phyloP scores from a whole-genome alignment of 2,113 vertebrate species.

The Chloroceryle aenea region DNA sequence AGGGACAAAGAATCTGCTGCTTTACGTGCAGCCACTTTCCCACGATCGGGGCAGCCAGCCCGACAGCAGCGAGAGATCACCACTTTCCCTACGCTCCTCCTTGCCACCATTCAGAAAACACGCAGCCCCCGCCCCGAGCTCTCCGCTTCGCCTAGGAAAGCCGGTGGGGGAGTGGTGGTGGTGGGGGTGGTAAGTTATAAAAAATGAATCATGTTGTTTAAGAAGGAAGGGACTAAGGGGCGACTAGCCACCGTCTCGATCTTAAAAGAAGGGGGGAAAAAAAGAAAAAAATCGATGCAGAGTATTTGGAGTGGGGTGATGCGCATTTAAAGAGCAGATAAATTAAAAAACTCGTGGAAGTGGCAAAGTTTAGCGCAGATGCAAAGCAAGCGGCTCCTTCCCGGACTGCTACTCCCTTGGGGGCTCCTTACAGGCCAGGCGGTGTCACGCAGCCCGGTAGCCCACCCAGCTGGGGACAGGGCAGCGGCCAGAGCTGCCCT shows the following conservation, averaged over 20 bases:
- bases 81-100: background rate
- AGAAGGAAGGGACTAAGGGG: background rate
- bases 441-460: background rate
- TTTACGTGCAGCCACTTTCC: constrained; percentile 85
- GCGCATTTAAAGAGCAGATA: background rate
- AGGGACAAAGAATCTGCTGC: constrained; percentile 80
- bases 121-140: background rate
- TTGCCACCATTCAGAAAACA: constrained; percentile 35
- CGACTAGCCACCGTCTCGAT: background rate
- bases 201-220: background rate
- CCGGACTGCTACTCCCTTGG: background rate
- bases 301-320: no score
- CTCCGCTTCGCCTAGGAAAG: background rate
- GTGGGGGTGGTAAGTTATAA: background rate
- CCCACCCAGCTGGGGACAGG: background rate
- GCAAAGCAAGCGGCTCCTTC: background rate
- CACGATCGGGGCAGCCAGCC: constrained; percentile 80
- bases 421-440: background rate
- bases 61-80: constrained; percentile 61
- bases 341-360: background rate
- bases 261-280: background rate
- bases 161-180: background rate
- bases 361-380: background rate
- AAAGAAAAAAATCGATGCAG: background rate
- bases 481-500: background rate